Evolutionary conservation across 1,140 invertebrate species (phyloP).

Genomic region (Drosophila dunni): DNA sequence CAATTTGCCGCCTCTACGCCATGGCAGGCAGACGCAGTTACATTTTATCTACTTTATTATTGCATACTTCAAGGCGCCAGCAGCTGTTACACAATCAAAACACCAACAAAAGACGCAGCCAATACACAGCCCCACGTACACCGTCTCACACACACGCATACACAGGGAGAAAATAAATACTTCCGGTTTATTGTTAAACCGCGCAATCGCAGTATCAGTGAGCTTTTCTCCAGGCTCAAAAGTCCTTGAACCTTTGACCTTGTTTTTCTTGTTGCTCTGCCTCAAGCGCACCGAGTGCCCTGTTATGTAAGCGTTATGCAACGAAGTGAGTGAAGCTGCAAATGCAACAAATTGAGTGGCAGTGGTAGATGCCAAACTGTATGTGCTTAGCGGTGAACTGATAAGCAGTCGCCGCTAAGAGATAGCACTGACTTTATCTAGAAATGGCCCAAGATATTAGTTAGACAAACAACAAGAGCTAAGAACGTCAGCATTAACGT

Average conservation of each 20-base stretch:
- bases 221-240: conserved; percentile 56
- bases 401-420: conserved; percentile 21
- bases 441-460: conserved; percentile 1
- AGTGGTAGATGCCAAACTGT: conserved; percentile 54
- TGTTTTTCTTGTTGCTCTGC: conserved; percentile 56
- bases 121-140: conserved; percentile 20
- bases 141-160: neutral
- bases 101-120: conserved; percentile 54
- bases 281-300: neutral
- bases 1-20: neutral
- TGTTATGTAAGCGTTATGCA: conserved; percentile 59
- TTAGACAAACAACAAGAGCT: conserved; percentile 8
- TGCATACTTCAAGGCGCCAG: conserved; percentile 56
- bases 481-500: conserved; percentile 21
- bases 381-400: conserved; percentile 4
- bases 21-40: neutral
- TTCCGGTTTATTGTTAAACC: conserved; percentile 48
- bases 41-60: conserved; percentile 27
- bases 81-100: conserved; percentile 68
- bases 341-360: neutral
- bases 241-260: conserved; percentile 81
- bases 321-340: conserved; percentile 34
- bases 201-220: conserved; percentile 30
- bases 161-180: conserved; percentile 23
- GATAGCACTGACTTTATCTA: conserved; percentile 61